phyloP scores from a whole-genome alignment of 2,113 vertebrate genomes.

The Psephotus haematonotus region DNA sequence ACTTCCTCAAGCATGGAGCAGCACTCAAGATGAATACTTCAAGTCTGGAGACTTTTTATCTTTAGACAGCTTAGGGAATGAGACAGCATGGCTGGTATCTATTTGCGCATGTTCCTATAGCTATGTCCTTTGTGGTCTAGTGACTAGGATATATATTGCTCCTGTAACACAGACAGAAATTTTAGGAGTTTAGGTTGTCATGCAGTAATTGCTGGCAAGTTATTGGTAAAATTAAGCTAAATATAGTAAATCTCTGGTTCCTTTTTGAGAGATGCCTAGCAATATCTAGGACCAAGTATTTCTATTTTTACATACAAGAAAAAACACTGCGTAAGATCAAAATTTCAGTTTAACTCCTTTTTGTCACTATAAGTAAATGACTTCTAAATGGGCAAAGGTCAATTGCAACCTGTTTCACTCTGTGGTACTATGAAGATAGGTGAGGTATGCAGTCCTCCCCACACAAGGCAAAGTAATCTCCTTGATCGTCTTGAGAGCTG shows the following conservation, averaged over 20 bases:
- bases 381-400: background rate
- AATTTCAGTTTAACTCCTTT: background rate
- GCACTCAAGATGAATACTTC: background rate
- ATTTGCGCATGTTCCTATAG: background rate
- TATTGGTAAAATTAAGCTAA: background rate
- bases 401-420: background rate
- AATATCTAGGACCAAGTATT: background rate
- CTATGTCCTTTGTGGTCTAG: background rate
- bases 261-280: background rate
- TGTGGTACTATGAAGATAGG: background rate
- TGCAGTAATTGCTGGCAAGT: background rate
- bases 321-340: background rate
- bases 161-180: background rate
- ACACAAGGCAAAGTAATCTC: background rate
- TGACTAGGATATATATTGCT: background rate
- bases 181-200: background rate
- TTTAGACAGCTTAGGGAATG: background rate
- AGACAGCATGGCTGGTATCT: background rate
- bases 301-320: background rate
- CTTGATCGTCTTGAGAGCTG: background rate
- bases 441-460: background rate
- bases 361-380: background rate
- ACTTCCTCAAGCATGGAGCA: background rate
- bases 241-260: background rate
- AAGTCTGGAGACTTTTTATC: background rate